Evolutionary conservation across 2,888 invertebrate genomes (phyloP).

Genomic region (Allacma fusca): DNA sequence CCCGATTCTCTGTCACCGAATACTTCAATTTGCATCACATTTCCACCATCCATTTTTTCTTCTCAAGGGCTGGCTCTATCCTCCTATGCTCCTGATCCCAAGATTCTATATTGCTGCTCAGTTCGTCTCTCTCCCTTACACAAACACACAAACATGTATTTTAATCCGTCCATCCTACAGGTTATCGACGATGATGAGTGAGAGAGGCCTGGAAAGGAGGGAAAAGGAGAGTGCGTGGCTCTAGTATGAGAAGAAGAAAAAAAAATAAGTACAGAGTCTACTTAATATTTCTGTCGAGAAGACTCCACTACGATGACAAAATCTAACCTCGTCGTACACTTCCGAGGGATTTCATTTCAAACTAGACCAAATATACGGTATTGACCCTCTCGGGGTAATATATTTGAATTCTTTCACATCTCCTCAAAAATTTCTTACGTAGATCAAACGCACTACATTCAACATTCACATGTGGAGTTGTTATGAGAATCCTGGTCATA

Average conservation of each 20-base stretch:
- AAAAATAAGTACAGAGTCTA: not conserved
- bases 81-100: conserved; percentile 16
- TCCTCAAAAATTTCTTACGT: not conserved
- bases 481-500: too few species aligned
- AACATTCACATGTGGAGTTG: too few species aligned
- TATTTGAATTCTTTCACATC: conserved; percentile 7
- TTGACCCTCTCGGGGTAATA: not conserved
- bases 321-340: not conserved
- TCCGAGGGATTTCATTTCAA: not conserved
- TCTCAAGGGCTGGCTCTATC: conserved; percentile 32
- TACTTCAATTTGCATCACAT: conserved; percentile 55
- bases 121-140: not conserved
- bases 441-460: too few species aligned
- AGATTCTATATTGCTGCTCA: conserved; percentile 1
- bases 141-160: conserved; percentile 6
- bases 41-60: conserved; percentile 46
- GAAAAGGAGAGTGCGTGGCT: not conserved
- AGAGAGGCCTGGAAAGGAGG: not conserved
- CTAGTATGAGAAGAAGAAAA: not conserved
- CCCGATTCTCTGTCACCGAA: conserved; percentile 49
- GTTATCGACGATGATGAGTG: not conserved
- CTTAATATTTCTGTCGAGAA: not conserved
- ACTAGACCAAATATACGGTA: not conserved
- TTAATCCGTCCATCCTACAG: conserved; percentile 14
- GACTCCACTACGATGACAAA: not conserved